Base-by-base conservation (phyloP, 2,797 vertebrate species). In the Carduelis carduelis region DNA sequence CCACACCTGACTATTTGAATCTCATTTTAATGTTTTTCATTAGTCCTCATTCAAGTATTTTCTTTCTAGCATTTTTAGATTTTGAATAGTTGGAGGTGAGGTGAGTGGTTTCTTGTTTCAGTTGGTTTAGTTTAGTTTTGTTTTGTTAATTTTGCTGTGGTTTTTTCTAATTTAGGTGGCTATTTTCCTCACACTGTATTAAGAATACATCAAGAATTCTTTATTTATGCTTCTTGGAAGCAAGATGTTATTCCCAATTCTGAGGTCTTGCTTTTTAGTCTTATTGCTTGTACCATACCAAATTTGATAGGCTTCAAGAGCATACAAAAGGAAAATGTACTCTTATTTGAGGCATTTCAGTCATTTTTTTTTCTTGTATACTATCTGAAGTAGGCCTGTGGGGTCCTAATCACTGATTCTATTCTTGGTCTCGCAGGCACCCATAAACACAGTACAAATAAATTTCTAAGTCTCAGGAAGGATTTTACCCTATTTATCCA, bases 71-170 rank as follows among this genome's bases (percentile, higher is more conserved):
- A 8, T 14, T 87, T 90, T 74, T 28, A 39, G 6, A 15, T 52
- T 87, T 79, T 14, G 34, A 23, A 52, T 15, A 27, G 1, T 0
- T 55, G 14, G 9, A 12, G 10, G 35, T 6, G 13, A n/a, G 5
- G 4, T n/a, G 15, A 82, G 8, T 22, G 14, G 8, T 34, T 82
- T 64, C 15, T 57, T 75, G 10, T 23, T 76, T 66, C 39, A 8
- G 8, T 52, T 78, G 9, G 11, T 60, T 78, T 78, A 12, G 4
- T 50, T 76, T 68, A 10, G 4, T 59, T 74, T 74, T 4, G 4
- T 59, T 74, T 77, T 6, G 8, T n/a, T 84, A 41, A 8, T 3
- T 65, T 61, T 41, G 1, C 5, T 35, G 5, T 9, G 17, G 1
- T 44, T 71, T 37, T 72, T 47, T 28, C 46, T 64, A 34, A 68